Evolutionary conservation across 2,113 vertebrate species (phyloP).

Genomic region (Onychostruthus taczanowskii): DNA sequence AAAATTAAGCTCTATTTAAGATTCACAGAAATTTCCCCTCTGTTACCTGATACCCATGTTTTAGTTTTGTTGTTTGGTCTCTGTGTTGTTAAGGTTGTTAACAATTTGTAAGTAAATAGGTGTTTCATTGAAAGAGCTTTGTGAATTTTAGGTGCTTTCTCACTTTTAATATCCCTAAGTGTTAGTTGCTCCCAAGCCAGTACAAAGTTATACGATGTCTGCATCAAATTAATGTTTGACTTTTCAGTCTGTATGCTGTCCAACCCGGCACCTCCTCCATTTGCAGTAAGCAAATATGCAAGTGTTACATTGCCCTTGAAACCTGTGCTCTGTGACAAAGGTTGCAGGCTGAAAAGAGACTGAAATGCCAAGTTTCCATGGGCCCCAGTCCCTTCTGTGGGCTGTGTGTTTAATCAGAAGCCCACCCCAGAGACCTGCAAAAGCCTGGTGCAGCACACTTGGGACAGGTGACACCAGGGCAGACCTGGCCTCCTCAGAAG

Average conservation of each 20-base stretch:
- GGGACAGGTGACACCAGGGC: neutral
- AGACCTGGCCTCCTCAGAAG: neutral
- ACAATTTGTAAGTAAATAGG: neutral
- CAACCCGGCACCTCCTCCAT: constrained; percentile 42
- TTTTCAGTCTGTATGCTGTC: neutral
- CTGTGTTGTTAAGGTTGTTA: neutral
- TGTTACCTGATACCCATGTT: neutral
- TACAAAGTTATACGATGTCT: neutral
- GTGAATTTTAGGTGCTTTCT: constrained; percentile 54
- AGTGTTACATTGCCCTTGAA: constrained; percentile 71
- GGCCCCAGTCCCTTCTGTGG: constrained; percentile 37
- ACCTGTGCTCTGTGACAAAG: constrained; percentile 56
- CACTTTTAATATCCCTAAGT: neutral
- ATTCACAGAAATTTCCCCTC: neutral
- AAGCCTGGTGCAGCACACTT: neutral
- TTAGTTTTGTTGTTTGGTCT: neutral
- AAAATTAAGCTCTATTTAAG: neutral
- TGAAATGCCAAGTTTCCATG: constrained; percentile 24
- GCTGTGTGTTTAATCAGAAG: constrained; percentile 55
- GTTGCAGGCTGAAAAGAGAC: neutral
- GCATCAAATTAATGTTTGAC: constrained; percentile 15
- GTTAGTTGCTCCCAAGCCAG: neutral
- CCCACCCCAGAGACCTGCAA: constrained; percentile 25
- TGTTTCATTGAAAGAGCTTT: neutral
- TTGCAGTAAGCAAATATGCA: constrained; percentile 66